Evolutionary conservation across 2,888 invertebrate genomes (phyloP).

Genomic region (Galerucella nymphaeae): DNA sequence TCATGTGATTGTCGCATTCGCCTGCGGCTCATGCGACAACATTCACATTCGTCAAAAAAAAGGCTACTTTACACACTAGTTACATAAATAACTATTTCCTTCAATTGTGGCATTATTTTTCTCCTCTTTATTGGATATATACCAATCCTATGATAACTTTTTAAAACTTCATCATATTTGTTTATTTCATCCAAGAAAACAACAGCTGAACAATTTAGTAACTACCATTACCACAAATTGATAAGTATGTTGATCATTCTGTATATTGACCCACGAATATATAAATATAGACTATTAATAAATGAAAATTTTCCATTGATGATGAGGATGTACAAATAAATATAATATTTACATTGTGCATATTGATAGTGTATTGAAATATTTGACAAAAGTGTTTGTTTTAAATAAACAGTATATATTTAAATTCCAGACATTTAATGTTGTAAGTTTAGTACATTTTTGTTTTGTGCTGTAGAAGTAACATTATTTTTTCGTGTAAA

Average conservation of each 20-base stretch:
- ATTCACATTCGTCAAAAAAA: too few relatives aligned
- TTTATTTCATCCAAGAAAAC: too few relatives aligned
- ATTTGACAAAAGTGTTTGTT: neutral
- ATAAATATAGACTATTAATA: neutral
- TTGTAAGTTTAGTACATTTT: neutral
- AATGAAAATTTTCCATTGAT: neutral
- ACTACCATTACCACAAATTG: too few relatives aligned
- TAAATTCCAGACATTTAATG: neutral
- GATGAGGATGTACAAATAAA: neutral
- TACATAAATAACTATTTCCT: too few relatives aligned
- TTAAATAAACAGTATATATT: neutral
- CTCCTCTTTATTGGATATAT: too few relatives aligned
- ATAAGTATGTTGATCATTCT: neutral
- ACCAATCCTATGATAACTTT: too few relatives aligned
- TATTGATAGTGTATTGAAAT: neutral
- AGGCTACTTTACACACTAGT: too few relatives aligned
- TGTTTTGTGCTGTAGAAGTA: neutral
- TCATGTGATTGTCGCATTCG: too few relatives aligned
- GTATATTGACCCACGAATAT: neutral
- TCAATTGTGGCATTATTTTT: too few relatives aligned
- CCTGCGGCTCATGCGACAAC: too few relatives aligned
- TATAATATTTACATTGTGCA: slow-evolving; percentile 3
- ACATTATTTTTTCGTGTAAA: neutral
- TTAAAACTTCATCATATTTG: too few relatives aligned
- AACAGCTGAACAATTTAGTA: too few relatives aligned